Conservation (phyloP, 2,113 vertebrate genomes). For the Stercorarius parasiticus region DNA sequence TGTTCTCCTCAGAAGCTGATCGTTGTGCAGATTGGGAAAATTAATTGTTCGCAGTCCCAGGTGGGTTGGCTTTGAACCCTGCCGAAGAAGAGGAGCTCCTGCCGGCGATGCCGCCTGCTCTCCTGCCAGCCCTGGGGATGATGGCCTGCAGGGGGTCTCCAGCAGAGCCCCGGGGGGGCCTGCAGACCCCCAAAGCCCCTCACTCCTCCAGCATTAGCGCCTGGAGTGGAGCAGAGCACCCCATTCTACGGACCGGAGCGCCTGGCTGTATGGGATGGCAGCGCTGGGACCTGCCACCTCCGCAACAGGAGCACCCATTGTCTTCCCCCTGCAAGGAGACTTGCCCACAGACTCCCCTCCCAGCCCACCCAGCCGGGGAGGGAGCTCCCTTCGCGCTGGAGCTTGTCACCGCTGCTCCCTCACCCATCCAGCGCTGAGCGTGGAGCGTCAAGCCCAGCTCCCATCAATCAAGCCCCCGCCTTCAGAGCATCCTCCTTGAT, state of each 20-base stretch:
- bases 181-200: neutral
- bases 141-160: neutral
- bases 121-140: neutral
- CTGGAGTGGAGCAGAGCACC: neutral
- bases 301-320: accelerated
- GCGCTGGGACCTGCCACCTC: neutral
- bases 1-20: conserved; percentile 70
- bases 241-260: accelerated
- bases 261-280: neutral
- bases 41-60: conserved; percentile 70
- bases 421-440: neutral
- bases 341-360: neutral
- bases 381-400: neutral
- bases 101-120: accelerated
- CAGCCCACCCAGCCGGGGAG: neutral
- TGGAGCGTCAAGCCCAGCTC: neutral
- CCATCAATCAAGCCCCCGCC: neutral
- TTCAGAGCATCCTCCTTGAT: neutral
- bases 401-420: accelerated
- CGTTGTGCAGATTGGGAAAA: conserved; percentile 63
- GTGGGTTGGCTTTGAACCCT: conserved; percentile 55
- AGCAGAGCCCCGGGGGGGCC: neutral
- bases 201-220: accelerated
- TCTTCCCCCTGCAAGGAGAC: accelerated
- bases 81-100: neutral